These are phyloP conservation scores for Aphrophora alni DNA, from an alignment of 2,888 invertebrate genomes.

Conservation along the genomic window DNA sequence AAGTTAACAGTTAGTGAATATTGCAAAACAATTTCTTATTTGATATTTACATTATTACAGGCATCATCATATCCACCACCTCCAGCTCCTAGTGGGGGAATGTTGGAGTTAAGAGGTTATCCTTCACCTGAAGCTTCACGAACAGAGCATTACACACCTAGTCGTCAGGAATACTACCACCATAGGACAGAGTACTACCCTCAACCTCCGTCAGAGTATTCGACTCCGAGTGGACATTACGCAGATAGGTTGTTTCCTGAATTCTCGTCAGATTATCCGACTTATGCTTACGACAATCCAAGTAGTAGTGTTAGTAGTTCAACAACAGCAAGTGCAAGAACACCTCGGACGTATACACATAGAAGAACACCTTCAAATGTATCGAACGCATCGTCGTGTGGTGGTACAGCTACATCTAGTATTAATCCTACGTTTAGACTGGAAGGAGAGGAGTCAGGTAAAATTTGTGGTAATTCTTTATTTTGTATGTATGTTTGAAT, in stretches of 20 bases:
- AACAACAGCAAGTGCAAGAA: constrained; percentile 22
- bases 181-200: constrained; percentile 18
- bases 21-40: too few relatives aligned
- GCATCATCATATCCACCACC: constrained; percentile 57
- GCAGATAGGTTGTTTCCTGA: constrained; percentile 44
- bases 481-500: too few relatives aligned
- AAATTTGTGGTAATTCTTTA: too few relatives aligned
- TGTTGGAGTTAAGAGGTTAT: constrained; percentile 34
- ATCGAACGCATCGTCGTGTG: constrained; percentile 64
- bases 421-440: constrained; percentile 68
- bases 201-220: constrained; percentile 38
- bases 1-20: too few relatives aligned
- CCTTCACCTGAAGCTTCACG: constrained; percentile 10
- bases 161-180: background rate
- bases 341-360: constrained; percentile 60
- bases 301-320: constrained; percentile 57
- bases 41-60: too few relatives aligned
- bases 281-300: constrained; percentile 64
- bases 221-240: constrained; percentile 43
- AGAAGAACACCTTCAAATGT: constrained; percentile 81
- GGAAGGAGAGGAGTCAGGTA: constrained; percentile 63
- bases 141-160: background rate
- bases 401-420: constrained; percentile 64
- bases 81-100: constrained; percentile 56
- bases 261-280: constrained; percentile 31